Percentiles rank a stretch among this genome's conserved stretches.
phyloP scores from a whole-genome alignment of 2,113 vertebrate species.

The Zeus faber region DNA sequence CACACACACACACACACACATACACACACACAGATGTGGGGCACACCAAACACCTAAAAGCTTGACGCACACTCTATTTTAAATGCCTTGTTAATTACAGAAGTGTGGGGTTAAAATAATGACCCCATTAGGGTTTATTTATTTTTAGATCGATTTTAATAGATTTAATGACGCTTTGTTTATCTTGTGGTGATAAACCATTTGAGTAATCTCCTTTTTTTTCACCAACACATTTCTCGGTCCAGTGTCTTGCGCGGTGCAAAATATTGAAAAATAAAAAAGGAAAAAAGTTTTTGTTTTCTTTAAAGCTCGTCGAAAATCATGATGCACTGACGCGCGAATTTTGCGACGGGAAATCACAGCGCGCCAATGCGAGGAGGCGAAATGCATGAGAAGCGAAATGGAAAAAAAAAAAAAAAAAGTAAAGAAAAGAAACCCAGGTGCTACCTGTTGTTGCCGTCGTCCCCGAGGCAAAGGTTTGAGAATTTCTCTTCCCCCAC shows the following conservation, averaged over 20 bases:
- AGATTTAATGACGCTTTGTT: background rate
- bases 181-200: background rate
- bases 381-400: too few species aligned
- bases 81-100: constrained; percentile 15
- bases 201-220: constrained; percentile 21
- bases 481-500: constrained; percentile 47
- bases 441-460: constrained; percentile 57
- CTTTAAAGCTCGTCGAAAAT: too few species aligned
- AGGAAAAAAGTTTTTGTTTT: too few species aligned
- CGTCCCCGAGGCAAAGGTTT: constrained; percentile 49
- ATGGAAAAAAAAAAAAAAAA: too few species aligned
- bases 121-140: background rate
- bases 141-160: background rate
- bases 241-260: constrained; percentile 44
- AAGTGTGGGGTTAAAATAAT: background rate
- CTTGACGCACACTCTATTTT: constrained; percentile 4
- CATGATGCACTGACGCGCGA: too few species aligned
- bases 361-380: constrained; percentile 5
- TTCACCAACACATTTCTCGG: constrained; percentile 39
- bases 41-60: background rate
- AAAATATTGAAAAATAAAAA: too few species aligned
- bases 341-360: too few species aligned
- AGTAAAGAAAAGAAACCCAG: too few species aligned
- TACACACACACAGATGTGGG: constrained; percentile 2
- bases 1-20: constrained; percentile 9